Conservation (phyloP, 2,797 vertebrate genomes). For the Intellagama lesueurii region DNA sequence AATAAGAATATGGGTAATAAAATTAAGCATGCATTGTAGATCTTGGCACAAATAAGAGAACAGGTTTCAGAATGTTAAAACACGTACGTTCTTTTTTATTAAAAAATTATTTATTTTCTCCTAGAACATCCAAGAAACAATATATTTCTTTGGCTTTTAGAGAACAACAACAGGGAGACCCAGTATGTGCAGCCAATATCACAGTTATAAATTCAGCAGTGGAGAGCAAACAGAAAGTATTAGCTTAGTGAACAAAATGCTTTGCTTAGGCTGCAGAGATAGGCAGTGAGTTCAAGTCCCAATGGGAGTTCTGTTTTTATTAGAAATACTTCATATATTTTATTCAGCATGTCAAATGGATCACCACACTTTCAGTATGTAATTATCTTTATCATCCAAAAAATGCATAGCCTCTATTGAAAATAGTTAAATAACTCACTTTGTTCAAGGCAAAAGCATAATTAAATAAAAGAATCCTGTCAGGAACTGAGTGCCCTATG, state of each 20-base stretch:
- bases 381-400: slow-evolving; percentile 74
- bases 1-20: slow-evolving; percentile 53
- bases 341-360: slow-evolving; percentile 74
- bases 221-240: slow-evolving; percentile 33
- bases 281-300: slow-evolving; percentile 67
- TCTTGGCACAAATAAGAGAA: slow-evolving; percentile 44
- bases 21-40: slow-evolving; percentile 45
- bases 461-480: slow-evolving; percentile 32
- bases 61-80: slow-evolving; percentile 50
- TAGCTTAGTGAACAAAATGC: slow-evolving; percentile 56
- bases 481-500: neutral
- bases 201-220: slow-evolving; percentile 67
- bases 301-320: slow-evolving; percentile 72
- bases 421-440: slow-evolving; percentile 74
- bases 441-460: slow-evolving; percentile 65
- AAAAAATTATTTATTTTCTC: slow-evolving; percentile 59
- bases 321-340: slow-evolving; percentile 77
- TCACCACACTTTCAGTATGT: slow-evolving; percentile 72
- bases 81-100: slow-evolving; percentile 57
- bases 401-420: slow-evolving; percentile 68
- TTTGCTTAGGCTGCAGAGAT: slow-evolving; percentile 61
- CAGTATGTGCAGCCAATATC: slow-evolving; percentile 59
- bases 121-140: slow-evolving; percentile 39
- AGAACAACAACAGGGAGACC: slow-evolving; percentile 65
- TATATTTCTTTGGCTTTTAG: slow-evolving; percentile 68